A percentile compares a stretch with the other conserved stretches of the same genome.
Conservation (phyloP, 2,113 vertebrate genomes). For the Gallinago undulata region DNA sequence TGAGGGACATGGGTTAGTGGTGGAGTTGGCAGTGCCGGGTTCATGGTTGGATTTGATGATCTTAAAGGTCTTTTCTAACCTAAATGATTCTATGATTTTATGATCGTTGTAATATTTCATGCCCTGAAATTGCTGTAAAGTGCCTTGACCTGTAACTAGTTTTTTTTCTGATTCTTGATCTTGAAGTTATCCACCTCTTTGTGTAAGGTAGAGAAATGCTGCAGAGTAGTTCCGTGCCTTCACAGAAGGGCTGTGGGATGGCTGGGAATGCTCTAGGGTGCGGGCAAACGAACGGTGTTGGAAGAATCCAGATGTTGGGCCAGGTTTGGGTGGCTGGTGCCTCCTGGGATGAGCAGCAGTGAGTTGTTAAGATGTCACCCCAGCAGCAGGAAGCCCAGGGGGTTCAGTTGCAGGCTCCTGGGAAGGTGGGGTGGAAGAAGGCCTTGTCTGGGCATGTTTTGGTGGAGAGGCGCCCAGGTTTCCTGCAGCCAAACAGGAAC, state of each 20-base stretch:
- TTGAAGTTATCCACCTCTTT: background rate
- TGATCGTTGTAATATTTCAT: background rate
- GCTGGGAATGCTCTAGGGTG: rapidly evolving
- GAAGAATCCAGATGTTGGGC: background rate
- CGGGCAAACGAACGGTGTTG: background rate
- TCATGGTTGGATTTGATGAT: background rate
- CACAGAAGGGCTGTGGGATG: background rate
- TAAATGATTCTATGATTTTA: too few species aligned
- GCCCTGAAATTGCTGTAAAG: background rate
- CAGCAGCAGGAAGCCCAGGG: rapidly evolving
- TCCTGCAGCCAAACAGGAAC: rapidly evolving
- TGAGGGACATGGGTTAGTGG: background rate
- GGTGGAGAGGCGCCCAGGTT: background rate
- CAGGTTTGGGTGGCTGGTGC: background rate
- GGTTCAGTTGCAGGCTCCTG: background rate
- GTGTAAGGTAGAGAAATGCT: background rate
- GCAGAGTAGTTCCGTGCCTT: background rate
- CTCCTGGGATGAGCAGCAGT: background rate
- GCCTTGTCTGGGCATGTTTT: rapidly evolving
- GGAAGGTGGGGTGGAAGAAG: background rate
- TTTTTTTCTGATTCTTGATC: background rate
- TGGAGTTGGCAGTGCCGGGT: background rate
- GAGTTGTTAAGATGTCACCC: rapidly evolving
- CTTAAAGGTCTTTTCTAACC: background rate
- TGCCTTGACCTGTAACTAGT: background rate